Evolutionary conservation across 2,113 vertebrate species (phyloP).

Genomic region (Phycodurus eques): DNA sequence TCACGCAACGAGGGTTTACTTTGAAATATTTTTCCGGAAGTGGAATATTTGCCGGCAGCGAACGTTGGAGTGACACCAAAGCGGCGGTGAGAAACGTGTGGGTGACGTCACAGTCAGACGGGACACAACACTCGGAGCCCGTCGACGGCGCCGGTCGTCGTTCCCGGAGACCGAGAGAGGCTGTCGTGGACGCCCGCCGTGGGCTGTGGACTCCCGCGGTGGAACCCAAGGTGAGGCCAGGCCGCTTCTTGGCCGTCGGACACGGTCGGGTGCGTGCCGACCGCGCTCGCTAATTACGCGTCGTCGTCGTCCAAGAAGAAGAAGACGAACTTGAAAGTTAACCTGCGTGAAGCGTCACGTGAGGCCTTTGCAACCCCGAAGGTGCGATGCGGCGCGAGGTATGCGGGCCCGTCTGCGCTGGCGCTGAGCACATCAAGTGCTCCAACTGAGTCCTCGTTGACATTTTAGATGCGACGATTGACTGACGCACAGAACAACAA

Average conservation of each 20-base stretch:
- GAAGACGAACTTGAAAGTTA: slow-evolving; percentile 34
- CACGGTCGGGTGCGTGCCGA: too few species aligned
- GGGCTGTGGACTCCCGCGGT: slow-evolving; percentile 60
- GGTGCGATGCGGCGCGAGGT: background rate
- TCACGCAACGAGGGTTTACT: slow-evolving; percentile 4
- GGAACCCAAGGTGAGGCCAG: slow-evolving; percentile 69
- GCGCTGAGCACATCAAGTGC: slow-evolving; percentile 1
- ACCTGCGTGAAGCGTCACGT: background rate
- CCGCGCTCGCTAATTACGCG: too few species aligned
- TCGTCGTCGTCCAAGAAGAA: too few species aligned
- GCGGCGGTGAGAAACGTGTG: slow-evolving; percentile 27
- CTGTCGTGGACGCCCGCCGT: slow-evolving; percentile 50
- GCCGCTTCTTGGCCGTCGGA: slow-evolving; percentile 17
- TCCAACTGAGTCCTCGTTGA: background rate
- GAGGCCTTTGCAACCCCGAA: background rate
- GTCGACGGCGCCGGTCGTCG: too few species aligned
- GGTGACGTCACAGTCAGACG: slow-evolving; percentile 39
- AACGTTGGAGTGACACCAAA: slow-evolving; percentile 19
- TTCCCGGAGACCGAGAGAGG: slow-evolving; percentile 1
- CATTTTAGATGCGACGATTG: background rate
- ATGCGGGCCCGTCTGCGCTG: slow-evolving; percentile 12
- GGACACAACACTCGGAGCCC: slow-evolving; percentile 28
- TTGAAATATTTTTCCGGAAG: slow-evolving; percentile 40
- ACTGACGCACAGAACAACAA: too few species aligned
- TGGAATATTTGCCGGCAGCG: background rate